Evolutionary conservation across 2,113 vertebrate genomes (phyloP), one percentile per base, ranked within the genome.

Genomic region (Ceyx melanurus): DNA sequence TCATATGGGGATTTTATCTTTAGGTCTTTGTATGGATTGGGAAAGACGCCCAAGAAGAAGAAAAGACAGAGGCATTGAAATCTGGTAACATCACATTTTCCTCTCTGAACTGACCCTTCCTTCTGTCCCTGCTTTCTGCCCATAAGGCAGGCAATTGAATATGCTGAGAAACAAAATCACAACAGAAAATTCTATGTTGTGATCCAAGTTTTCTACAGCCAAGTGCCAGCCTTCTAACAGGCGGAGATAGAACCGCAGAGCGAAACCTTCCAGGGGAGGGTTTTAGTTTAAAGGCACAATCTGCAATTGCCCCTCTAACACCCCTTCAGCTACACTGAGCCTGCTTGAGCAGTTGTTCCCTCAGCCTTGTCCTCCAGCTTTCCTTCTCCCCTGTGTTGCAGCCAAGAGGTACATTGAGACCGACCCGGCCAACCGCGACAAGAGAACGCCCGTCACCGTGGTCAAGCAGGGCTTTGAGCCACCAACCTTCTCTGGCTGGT

Each of bases 1-100:
- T 75, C 23, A 40, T 54, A 5, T 13, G 50, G 6, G 50, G 13
- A 26, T 51, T 51, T 86, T 53, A 64, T 73, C 73, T 89, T 40
- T 65, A 99, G 99, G 98, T 99, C 96, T 99, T 99, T 91, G 98
- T 99, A 82, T 99, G 99, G 99, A 98, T 99, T 61, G 99, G 99
- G 90, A 98, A 98, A 66, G 99, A 99, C 56, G 98, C 99, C 56
- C 98, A 98, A 12, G 99, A 99, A 73, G 99, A 99, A 65, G 99
- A 99, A 91, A 99, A 99, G 97, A 98, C 97, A 0, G 99, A 99
- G 89, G 98, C 99, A 2, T 73, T 98, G 96, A 57, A 98, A 35
- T 99, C 99, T 29, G 99, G 99, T 99, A 95, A 98, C 3, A 40
- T 89, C 88, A 43, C 31, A 6, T 78, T 75, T 83, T 75, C 40